Evolutionary conservation across 2,888 invertebrate species (phyloP).

Genomic region (Chironomus tentans): DNA sequence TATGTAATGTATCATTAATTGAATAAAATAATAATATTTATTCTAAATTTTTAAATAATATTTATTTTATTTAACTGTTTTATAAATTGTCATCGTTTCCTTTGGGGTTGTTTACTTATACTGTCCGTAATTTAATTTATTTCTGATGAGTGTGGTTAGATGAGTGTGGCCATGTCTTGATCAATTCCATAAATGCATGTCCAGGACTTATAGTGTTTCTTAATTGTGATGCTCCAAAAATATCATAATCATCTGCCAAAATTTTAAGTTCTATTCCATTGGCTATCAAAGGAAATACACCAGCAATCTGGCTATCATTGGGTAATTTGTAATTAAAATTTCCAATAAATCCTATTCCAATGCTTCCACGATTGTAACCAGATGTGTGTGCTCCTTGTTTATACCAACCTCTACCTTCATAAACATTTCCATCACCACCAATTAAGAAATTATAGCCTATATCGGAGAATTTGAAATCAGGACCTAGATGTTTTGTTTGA

Average conservation of each 20-base stretch:
- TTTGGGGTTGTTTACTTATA: too few relatives aligned
- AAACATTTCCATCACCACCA: conserved; percentile 67
- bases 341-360: background rate
- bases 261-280: background rate
- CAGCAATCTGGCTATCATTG: background rate
- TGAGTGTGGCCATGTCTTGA: background rate
- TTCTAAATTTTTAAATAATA: too few relatives aligned
- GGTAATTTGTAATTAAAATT: background rate
- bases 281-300: background rate
- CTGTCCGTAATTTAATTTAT: too few relatives aligned
- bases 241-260: background rate
- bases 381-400: conserved; percentile 58
- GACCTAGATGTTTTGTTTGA: background rate
- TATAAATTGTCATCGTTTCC: too few relatives aligned
- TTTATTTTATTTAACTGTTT: too few relatives aligned
- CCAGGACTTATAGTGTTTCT: background rate
- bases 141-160: too few relatives aligned
- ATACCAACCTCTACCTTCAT: conserved; percentile 68
- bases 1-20: too few relatives aligned
- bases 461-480: conserved; percentile 40
- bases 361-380: background rate
- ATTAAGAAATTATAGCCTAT: conserved; percentile 71
- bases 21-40: too few relatives aligned
- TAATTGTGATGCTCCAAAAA: background rate
- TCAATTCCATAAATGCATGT: background rate